These are phyloP conservation scores for Scotopteryx bipunctaria DNA, from an alignment of 2,888 invertebrate genomes.

Conservation along the genomic window DNA sequence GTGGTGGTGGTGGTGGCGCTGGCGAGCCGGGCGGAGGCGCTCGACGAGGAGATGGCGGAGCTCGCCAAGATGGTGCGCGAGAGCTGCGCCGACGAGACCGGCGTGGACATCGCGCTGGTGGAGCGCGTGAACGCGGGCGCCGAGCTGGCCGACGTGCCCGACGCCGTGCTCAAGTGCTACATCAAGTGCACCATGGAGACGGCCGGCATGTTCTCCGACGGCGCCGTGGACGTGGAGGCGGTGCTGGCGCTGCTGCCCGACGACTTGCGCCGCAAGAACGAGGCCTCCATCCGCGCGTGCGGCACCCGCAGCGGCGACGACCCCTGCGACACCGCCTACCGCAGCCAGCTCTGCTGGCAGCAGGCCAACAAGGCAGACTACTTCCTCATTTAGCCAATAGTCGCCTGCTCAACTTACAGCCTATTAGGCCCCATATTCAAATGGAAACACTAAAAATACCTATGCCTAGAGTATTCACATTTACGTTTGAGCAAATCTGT, in stretches of 20 bases:
- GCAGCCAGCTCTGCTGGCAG: slow-evolving; percentile 75
- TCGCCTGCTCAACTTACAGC: too few species aligned
- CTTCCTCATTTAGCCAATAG: slow-evolving; percentile 59
- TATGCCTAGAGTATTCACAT: too few species aligned
- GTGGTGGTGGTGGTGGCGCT: slow-evolving; percentile 38
- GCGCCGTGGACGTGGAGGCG: slow-evolving; percentile 66
- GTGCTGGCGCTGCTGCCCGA: slow-evolving; percentile 66
- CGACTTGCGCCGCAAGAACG: slow-evolving; percentile 52
- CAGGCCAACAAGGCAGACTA: slow-evolving; percentile 58
- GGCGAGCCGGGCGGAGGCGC: slow-evolving; percentile 24
- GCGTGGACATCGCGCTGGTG: slow-evolving; percentile 58
- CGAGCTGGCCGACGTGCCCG: slow-evolving; percentile 48
- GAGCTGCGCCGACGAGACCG: slow-evolving; percentile 62
- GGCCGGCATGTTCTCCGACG: slow-evolving; percentile 70
- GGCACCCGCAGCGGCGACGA: slow-evolving; percentile 65
- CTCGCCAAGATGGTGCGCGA: slow-evolving; percentile 68
- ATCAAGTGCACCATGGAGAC: slow-evolving; percentile 76
- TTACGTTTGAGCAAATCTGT: too few species aligned
- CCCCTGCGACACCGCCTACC: slow-evolving; percentile 70
- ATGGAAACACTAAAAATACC: too few species aligned
- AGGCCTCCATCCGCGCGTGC: slow-evolving; percentile 52
- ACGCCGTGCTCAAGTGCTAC: slow-evolving; percentile 69
- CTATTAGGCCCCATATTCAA: too few species aligned
- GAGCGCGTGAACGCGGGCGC: slow-evolving; percentile 64
- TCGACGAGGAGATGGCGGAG: slow-evolving; percentile 73